A percentile compares a stretch with the other conserved stretches of the same genome.
Conservation (phyloP, 2,797 vertebrate species). For the Balearica regulorum region DNA sequence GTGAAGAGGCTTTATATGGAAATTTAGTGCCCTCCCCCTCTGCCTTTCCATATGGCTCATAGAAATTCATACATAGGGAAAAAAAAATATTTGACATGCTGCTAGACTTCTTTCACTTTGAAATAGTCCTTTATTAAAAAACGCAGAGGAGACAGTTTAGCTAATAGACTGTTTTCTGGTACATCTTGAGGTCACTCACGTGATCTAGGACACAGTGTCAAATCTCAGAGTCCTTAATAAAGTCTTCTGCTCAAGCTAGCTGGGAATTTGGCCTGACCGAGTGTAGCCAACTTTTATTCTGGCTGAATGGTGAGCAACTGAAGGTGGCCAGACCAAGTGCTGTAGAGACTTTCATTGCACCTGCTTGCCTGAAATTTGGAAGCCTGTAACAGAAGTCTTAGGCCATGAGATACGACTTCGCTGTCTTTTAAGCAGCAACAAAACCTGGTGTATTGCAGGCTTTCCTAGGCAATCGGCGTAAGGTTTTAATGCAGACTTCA, state of each 20-base stretch:
- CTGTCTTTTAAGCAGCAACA: not conserved
- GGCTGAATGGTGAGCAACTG: not conserved
- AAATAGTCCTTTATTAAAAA: not conserved
- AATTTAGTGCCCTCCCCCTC: not conserved
- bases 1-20: not conserved
- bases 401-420: not conserved
- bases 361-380: not conserved
- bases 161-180: constrained; percentile 33
- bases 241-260: not conserved
- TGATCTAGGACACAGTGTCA: not conserved
- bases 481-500: constrained; percentile 35
- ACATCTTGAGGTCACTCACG: not conserved
- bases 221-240: not conserved
- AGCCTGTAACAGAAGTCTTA: not conserved
- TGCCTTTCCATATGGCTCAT: constrained; percentile 3
- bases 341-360: not conserved
- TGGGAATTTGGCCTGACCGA: not conserved
- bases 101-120: constrained; percentile 8
- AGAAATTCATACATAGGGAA: not conserved
- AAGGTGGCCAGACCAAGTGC: not conserved
- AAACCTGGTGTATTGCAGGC: not conserved
- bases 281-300: not conserved
- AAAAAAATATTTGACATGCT: not conserved
- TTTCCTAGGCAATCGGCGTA: not conserved
- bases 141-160: constrained; percentile 4